Evolutionary conservation across 1,140 invertebrate genomes (phyloP).

Genomic region (Brachionus calyciflorus): DNA sequence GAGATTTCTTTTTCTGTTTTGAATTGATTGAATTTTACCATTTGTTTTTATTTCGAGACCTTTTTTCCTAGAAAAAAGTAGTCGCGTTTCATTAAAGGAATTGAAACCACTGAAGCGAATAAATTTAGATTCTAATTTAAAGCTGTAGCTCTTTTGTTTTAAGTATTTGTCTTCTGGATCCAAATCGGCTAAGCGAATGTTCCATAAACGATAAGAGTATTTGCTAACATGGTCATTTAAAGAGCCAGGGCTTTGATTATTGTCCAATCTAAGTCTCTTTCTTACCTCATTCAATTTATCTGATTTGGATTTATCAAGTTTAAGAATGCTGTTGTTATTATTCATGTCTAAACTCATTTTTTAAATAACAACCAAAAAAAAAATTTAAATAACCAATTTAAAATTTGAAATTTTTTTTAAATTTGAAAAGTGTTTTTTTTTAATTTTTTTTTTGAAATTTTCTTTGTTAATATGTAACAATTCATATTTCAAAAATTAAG

Average conservation of each 20-base stretch:
- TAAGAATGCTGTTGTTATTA: neutral
- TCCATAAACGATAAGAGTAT: slow-evolving; percentile 16
- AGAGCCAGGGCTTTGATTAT: neutral
- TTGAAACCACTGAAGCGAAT: slow-evolving; percentile 30
- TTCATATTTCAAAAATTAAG: too few relatives aligned
- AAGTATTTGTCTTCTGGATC: slow-evolving; percentile 37
- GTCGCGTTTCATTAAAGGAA: neutral
- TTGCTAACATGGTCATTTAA: neutral
- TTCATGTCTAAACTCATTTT: neutral
- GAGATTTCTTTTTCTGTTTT: too few relatives aligned
- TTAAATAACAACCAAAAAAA: neutral
- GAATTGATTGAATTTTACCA: neutral
- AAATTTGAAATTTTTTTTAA: too few relatives aligned
- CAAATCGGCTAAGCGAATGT: neutral
- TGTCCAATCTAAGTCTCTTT: neutral
- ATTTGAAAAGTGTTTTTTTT: too few relatives aligned
- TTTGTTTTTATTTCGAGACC: neutral
- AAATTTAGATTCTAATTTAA: slow-evolving; percentile 32
- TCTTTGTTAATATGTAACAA: too few relatives aligned
- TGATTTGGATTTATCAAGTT: neutral
- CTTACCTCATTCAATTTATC: slow-evolving; percentile 8
- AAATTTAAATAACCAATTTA: too few relatives aligned
- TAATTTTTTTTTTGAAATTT: too few relatives aligned
- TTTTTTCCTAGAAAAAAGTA: slow-evolving; percentile 23
- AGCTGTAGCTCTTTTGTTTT: neutral